Evolutionary conservation across 1,140 invertebrate species (phyloP), one percentile per base, ranked within the genome.

Genomic region (Elymnias hypermnestra): DNA sequence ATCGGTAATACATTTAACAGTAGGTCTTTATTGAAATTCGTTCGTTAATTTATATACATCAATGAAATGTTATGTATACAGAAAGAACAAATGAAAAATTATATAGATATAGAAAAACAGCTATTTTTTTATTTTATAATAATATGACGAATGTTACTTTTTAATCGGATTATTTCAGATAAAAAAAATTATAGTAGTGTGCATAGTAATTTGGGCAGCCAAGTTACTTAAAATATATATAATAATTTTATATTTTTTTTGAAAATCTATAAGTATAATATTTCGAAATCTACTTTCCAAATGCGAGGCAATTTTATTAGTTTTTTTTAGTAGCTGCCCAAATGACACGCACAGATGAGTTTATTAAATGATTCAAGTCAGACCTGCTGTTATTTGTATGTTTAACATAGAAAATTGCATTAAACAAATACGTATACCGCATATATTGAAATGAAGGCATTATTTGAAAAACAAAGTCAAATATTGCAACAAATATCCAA

Each of bases 301-400:
- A 84, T 84, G 81, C 81, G 81, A 84, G 81, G 81, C 66, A 82
- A 83, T 83, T 77, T 83, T 74, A 77, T 67, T 79, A 77, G 75
- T 76, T 77, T 72, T 42, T 55, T 56, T 64, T 63, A 26, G 57
- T 61, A 62, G 57, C 23, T 22, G 51, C 63, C 53, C 63, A 61
- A 77, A 77, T 50, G 72, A 69, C 76, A 71, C 72, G 64, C 64
- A 71, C 63, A 63, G 39, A 48, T 17, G 47, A 46, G 45, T 48
- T 39, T 41, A 41, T 21, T 63, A 41, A 58, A 55, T 26, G 35
- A 37, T 68, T 50, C 45, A 49, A 48, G 40, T 39, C 57, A 77
- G 74, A 83, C 74, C 79, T 66, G 52, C 76, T 83, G 79, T 81
- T 75, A 78, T 47, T 53, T 75, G 73, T 77, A 77, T 71, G 66